phyloP scores from a whole-genome alignment of 2,888 invertebrate species.

The Malthinus seriepunctatus region DNA sequence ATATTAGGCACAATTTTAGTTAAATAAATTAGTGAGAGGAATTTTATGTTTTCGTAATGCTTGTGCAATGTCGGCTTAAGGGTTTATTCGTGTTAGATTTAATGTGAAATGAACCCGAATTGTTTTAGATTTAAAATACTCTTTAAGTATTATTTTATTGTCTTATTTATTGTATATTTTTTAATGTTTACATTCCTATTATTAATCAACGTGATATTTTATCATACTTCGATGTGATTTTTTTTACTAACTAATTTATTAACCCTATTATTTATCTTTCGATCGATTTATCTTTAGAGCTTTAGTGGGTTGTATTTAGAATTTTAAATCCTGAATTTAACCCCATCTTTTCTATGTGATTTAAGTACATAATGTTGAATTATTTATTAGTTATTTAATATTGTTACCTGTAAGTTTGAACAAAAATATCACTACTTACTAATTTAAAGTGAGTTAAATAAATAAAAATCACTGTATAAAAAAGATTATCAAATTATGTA shows the following conservation, averaged over 20 bases:
- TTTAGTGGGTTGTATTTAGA: neutral
- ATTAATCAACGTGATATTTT: constrained; percentile 24
- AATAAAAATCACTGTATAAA: constrained; percentile 9
- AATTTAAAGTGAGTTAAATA: constrained; percentile 7
- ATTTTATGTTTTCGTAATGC: neutral
- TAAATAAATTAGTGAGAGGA: neutral
- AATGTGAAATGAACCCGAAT: neutral
- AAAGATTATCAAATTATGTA: constrained; percentile 13
- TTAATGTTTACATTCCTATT: constrained; percentile 28
- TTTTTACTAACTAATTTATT: constrained; percentile 5
- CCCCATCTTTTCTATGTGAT: too few species aligned
- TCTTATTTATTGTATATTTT: constrained; percentile 19
- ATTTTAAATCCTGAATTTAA: neutral
- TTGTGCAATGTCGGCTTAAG: constrained; percentile 7
- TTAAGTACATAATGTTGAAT: too few species aligned
- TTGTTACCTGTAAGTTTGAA: constrained; percentile 13
- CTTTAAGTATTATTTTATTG: constrained; percentile 5
- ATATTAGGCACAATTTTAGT: constrained; percentile 21
- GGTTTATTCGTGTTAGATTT: neutral
- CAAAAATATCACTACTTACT: constrained; percentile 16
- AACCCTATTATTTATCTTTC: neutral
- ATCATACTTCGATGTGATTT: constrained; percentile 4
- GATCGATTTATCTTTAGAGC: neutral
- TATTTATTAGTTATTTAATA: too few species aligned
- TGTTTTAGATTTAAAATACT: neutral